Base-by-base conservation (phyloP, 2,888 invertebrate species). In the Portevinia maculata region DNA sequence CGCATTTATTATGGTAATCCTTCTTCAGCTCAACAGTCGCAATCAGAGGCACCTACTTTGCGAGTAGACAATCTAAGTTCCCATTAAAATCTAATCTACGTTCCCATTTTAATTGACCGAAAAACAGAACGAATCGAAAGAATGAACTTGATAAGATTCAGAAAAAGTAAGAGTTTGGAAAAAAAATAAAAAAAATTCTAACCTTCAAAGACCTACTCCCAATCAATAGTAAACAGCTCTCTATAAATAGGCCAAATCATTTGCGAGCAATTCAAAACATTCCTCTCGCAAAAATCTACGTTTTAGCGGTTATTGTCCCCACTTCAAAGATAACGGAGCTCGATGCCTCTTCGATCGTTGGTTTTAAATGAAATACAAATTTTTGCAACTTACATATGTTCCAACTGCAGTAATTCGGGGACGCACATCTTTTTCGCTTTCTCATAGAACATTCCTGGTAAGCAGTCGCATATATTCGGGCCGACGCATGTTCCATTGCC, bases 401-500 rank as follows among this genome's bases (percentile, higher is more conserved):
- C 71, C 28, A 83, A 28, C 17, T 52, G 85, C 17, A 34, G 79
- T 3, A 53, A 55, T 1, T 57, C 62, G 7, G 84, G 46, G 15
- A 86, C 28, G 39, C 87, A 88, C 39, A 60, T 76, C 9, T 85
- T 86, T 1, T 84, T 71, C 3, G 67, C 8, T 1, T 74, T 65
- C n/a, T 86, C 85, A 21, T 85, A 86, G 7, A 62, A 50, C 62
- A 84, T 59, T 5, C 85, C 87, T 4, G 53, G 32, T 1, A 73
- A 52, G 57, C 87, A 87, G 0, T 85, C 79, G 32, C 87, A 88
- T 4, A 73, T 30, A 1, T 85, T 84, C 0, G 85, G 79, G 0
- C 79, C 71, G 2, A 60, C 55, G 37, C 87, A 87, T 0, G 71
- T 85, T 48, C 86, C 87, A 57, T 85, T 86, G 24, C 85, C 85